These are phyloP conservation scores for Lithodes maja DNA, from an alignment of 2,888 invertebrate genomes.

Conservation along the genomic window DNA sequence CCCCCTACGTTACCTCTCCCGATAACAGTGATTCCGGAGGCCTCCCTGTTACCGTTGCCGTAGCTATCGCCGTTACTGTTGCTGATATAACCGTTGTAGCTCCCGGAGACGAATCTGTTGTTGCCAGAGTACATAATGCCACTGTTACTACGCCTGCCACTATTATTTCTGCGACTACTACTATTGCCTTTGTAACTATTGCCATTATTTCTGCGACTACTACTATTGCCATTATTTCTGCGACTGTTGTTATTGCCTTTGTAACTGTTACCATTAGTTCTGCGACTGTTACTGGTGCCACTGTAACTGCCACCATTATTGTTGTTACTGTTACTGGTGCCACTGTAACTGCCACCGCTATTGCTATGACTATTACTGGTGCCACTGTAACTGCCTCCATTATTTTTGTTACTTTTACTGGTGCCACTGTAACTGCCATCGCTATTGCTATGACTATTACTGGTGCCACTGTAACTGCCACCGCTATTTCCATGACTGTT, in stretches of 20 bases:
- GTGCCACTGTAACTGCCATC: neutral
- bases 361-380: neutral
- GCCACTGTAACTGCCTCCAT: neutral
- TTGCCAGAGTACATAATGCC: neutral
- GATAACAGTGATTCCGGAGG: too few species aligned
- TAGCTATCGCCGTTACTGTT: neutral
- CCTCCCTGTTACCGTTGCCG: neutral
- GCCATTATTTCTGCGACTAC: neutral
- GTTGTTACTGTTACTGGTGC: neutral
- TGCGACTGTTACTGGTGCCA: neutral
- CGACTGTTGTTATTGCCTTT: neutral
- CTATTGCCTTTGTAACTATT: neutral
- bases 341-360: neutral
- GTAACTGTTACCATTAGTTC: neutral
- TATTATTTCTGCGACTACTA: neutral
- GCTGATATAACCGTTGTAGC: neutral
- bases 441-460: neutral
- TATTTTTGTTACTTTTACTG: neutral
- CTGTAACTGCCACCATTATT: neutral
- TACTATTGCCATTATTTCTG: neutral
- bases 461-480: neutral
- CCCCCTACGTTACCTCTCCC: too few species aligned
- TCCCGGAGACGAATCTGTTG: neutral
- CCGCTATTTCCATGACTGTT: neutral
- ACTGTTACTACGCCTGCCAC: neutral